Evolutionary conservation across 2,888 invertebrate genomes (phyloP).

Genomic region (Nomada lathburiana): DNA sequence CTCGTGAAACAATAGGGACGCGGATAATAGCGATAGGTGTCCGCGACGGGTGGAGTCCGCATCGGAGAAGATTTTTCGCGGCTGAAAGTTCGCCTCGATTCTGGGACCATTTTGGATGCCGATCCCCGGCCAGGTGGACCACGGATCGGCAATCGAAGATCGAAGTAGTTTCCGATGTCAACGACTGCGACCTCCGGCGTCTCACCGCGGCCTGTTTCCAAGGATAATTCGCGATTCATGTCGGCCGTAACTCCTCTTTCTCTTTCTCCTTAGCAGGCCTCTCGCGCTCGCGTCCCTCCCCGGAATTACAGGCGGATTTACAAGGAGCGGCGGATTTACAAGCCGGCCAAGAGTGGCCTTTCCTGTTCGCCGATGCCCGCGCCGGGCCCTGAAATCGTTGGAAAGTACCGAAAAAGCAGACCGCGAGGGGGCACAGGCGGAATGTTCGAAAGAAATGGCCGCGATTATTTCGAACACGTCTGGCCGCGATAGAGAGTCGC

Average conservation of each 20-base stretch:
- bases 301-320: slow-evolving; percentile 82
- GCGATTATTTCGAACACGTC: slow-evolving; percentile 66
- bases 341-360: slow-evolving; percentile 82
- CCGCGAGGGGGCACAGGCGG: slow-evolving; percentile 58
- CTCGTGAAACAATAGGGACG: not conserved
- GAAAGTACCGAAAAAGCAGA: slow-evolving; percentile 74
- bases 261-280: slow-evolving; percentile 69
- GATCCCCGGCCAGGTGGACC: slow-evolving; percentile 62
- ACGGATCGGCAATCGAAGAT: slow-evolving; percentile 73
- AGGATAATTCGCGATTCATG: slow-evolving; percentile 83
- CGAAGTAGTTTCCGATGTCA: slow-evolving; percentile 83
- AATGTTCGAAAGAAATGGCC: slow-evolving; percentile 63
- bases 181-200: slow-evolving; percentile 75
- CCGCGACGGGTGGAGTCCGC: not conserved
- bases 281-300: slow-evolving; percentile 74
- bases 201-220: slow-evolving; percentile 74
- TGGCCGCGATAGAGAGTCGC: slow-evolving; percentile 51
- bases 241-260: slow-evolving; percentile 81
- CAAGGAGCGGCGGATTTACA: slow-evolving; percentile 81
- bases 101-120: slow-evolving; percentile 53
- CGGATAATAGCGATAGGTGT: not conserved
- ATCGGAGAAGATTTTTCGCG: slow-evolving; percentile 4
- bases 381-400: slow-evolving; percentile 72
- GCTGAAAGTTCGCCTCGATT: slow-evolving; percentile 30
- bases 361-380: slow-evolving; percentile 78